phyloP scores from a whole-genome alignment of 1,140 invertebrate genomes.

The Macrosteles quadrilineatus region DNA sequence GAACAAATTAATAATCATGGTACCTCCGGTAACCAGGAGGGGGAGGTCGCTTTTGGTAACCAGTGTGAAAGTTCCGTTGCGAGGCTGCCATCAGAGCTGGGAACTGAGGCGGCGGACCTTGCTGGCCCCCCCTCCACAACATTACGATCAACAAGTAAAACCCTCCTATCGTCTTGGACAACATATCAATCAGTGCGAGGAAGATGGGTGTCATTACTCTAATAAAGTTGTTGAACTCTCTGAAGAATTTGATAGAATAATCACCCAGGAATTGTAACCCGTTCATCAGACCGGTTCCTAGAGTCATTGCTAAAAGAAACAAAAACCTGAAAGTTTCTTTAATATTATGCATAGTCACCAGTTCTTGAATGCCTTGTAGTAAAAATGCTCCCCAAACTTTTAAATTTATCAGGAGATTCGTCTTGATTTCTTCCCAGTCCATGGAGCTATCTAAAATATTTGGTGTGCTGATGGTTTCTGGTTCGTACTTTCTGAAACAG shows the following conservation, averaged over 20 bases:
- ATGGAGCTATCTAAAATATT: too few species aligned
- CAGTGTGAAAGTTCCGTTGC: too few species aligned
- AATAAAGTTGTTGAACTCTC: conserved; percentile 12
- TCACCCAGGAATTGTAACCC: not conserved
- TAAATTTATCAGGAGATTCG: too few species aligned
- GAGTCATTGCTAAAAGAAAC: not conserved
- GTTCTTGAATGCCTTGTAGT: not conserved
- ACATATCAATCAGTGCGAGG: not conserved
- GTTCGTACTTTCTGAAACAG: too few species aligned
- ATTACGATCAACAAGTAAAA: conserved; percentile 5
- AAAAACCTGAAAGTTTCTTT: not conserved
- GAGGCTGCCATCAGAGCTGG: not conserved
- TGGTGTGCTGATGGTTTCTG: too few species aligned
- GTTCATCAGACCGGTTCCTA: not conserved
- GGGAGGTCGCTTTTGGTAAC: too few species aligned
- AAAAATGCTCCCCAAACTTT: too few species aligned
- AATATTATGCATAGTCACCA: not conserved
- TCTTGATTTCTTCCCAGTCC: too few species aligned
- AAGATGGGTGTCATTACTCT: not conserved
- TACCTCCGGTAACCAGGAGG: too few species aligned
- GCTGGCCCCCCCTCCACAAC: not conserved
- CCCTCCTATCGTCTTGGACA: not conserved
- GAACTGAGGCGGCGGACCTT: not conserved
- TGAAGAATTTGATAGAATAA: conserved; percentile 5
- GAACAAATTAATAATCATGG: too few species aligned